Evolutionary conservation across 2,888 invertebrate species (phyloP).

Genomic region (Alsophila aescularia): DNA sequence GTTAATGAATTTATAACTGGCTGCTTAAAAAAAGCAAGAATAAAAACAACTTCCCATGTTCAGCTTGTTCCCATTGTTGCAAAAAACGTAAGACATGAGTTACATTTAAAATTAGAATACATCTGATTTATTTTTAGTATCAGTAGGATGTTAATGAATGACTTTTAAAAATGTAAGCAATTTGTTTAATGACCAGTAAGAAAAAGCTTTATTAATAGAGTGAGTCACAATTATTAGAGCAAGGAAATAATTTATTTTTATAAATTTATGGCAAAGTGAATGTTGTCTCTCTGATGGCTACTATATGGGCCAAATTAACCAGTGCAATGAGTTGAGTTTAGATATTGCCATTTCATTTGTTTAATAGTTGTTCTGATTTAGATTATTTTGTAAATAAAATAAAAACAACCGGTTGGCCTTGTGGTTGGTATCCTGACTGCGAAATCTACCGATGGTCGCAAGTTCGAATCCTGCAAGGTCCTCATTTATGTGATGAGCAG

Average conservation of each 20-base stretch:
- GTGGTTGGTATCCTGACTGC: too few species aligned
- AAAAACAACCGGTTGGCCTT: too few species aligned
- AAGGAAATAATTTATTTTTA: not conserved
- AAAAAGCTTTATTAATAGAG: not conserved
- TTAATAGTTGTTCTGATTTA: not conserved
- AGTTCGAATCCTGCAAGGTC: too few species aligned
- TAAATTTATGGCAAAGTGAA: not conserved
- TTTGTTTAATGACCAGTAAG: not conserved
- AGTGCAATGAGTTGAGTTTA: conserved; percentile 4
- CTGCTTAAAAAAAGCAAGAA: conserved; percentile 13
- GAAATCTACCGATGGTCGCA: too few species aligned
- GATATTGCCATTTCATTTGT: conserved; percentile 4
- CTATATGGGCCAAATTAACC: conserved; percentile 30
- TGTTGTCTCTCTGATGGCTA: not conserved
- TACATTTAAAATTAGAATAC: conserved; percentile 9
- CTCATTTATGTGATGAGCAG: too few species aligned
- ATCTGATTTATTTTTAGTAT: not conserved
- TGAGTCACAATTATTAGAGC: not conserved
- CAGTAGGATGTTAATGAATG: not conserved
- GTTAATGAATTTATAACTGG: conserved; percentile 19
- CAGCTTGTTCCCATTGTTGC: not conserved
- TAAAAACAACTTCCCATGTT: conserved; percentile 18
- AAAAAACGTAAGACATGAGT: conserved; percentile 4
- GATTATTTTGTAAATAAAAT: too few species aligned
- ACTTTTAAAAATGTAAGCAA: not conserved